These are phyloP conservation scores for Thymelicus acteon DNA, from an alignment of 2,888 invertebrate genomes.

Conservation along the genomic window DNA sequence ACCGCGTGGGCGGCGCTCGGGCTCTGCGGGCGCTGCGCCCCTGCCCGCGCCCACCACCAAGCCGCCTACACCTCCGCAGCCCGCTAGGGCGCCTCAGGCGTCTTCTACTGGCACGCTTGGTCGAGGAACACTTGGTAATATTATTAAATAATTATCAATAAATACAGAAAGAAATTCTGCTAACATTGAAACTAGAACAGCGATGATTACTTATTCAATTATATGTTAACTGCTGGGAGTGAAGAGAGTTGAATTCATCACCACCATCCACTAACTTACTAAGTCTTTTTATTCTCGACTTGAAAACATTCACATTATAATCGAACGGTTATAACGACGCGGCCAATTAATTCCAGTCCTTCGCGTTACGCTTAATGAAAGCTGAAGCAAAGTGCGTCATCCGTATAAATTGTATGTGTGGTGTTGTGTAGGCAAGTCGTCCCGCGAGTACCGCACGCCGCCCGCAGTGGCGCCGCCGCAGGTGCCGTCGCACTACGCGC, in stretches of 20 bases:
- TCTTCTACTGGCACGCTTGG: constrained; percentile 84
- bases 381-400: too few relatives aligned
- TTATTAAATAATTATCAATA: too few relatives aligned
- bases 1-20: constrained; percentile 88
- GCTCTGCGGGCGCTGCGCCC: constrained; percentile 87
- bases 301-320: too few relatives aligned
- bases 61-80: constrained; percentile 97
- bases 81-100: constrained; percentile 80
- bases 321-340: too few relatives aligned
- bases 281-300: too few relatives aligned
- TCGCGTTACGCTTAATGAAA: too few relatives aligned
- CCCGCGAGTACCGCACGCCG: constrained; percentile 96
- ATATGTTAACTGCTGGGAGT: not conserved
- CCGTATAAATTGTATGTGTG: too few relatives aligned
- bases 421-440: constrained; percentile 85
- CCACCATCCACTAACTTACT: too few relatives aligned
- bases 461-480: constrained; percentile 98
- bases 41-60: constrained; percentile 96
- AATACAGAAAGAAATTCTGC: too few relatives aligned
- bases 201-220: too few relatives aligned
- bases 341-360: too few relatives aligned
- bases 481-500: constrained; percentile 98
- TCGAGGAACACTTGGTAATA: constrained; percentile 76
- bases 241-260: not conserved
- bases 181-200: too few relatives aligned